Percentiles rank a stretch among this genome's conserved stretches.
Evolutionary conservation across 2,888 invertebrate species (phyloP).

Genomic region (Galerucella nymphaeae): DNA sequence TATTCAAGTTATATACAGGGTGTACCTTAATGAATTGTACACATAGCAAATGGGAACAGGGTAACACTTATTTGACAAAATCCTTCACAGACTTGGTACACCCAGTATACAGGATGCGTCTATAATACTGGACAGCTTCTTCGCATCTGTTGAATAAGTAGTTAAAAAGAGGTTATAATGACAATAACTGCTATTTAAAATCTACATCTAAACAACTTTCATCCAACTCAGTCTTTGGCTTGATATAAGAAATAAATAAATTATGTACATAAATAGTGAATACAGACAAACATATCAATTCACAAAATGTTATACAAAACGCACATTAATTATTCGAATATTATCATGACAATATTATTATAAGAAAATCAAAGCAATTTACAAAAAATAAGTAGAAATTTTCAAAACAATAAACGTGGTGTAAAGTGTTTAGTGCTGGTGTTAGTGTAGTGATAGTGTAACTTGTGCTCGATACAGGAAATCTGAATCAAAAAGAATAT

Average conservation of each 20-base stretch:
- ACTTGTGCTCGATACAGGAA: no score
- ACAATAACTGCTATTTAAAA: constrained; percentile 51
- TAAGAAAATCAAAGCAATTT: neutral
- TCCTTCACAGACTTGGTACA: no score
- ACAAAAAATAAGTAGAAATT: neutral
- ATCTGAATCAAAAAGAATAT: neutral
- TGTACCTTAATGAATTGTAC: neutral
- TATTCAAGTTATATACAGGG: neutral
- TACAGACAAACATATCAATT: constrained; percentile 37
- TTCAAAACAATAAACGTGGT: neutral
- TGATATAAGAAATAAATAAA: constrained; percentile 56
- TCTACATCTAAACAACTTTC: constrained; percentile 43
- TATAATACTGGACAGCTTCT: no score
- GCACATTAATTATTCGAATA: constrained; percentile 17
- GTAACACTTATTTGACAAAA: no score
- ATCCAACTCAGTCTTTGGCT: constrained; percentile 60
- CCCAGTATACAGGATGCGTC: no score
- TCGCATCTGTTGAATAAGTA: neutral
- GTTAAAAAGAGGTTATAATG: neutral
- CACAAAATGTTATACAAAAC: constrained; percentile 30
- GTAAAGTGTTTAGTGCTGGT: no score
- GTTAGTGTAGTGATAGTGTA: no score
- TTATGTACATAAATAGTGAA: constrained; percentile 53
- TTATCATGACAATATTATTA: constrained; percentile 5
- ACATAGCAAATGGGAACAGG: neutral